Percentiles rank a stretch among this genome's conserved stretches.
Evolutionary conservation across 2,113 vertebrate genomes (phyloP).

Genomic region (Isurus oxyrinchus): DNA sequence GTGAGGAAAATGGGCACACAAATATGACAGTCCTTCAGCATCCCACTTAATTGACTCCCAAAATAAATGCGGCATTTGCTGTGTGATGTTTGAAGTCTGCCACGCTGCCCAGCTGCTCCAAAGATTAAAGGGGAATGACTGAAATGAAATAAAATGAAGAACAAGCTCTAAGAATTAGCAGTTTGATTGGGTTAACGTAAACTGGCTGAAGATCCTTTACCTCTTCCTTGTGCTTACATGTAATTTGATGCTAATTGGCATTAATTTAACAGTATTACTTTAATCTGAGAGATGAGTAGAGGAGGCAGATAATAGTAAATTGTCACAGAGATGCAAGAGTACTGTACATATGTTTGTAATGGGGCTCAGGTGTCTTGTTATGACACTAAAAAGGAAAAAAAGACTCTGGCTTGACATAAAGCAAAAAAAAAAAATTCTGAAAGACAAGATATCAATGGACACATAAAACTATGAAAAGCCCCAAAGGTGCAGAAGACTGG

Average conservation of each 20-base stretch:
- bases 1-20: background rate
- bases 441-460: background rate
- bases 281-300: background rate
- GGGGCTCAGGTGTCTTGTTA: background rate
- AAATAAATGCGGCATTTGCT: too few relatives aligned
- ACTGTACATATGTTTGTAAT: background rate
- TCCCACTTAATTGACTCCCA: background rate
- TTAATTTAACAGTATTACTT: background rate
- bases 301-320: background rate
- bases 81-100: background rate
- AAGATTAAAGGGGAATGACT: background rate
- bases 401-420: background rate
- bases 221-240: background rate
- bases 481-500: background rate
- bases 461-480: background rate
- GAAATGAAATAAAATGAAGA: slow-evolving; percentile 1
- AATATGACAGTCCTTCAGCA: background rate
- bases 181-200: background rate
- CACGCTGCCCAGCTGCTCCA: background rate
- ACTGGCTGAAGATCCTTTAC: background rate
- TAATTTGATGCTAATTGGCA: slow-evolving; percentile 10
- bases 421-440: too few relatives aligned
- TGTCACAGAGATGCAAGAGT: background rate
- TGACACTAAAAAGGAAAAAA: background rate
- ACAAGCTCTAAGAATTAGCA: background rate